Evolutionary conservation across 2,113 vertebrate genomes (phyloP).

Genomic region (Falco punctatus): DNA sequence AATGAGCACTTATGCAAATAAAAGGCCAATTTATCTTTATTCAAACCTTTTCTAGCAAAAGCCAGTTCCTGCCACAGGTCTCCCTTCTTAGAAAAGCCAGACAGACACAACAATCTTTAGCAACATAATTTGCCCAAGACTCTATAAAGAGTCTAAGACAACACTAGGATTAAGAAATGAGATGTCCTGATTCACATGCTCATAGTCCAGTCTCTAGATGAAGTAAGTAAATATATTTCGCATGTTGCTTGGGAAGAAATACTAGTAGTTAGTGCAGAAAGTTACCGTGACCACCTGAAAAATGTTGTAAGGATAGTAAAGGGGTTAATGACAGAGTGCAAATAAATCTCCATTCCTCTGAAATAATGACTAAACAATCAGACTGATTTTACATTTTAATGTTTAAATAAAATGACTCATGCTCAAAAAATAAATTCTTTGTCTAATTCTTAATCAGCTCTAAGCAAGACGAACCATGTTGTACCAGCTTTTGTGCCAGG

Average conservation of each 20-base stretch:
- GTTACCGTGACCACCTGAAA: background rate
- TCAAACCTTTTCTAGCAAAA: background rate
- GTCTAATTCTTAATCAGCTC: background rate
- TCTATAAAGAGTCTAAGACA: background rate
- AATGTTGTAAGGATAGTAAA: background rate
- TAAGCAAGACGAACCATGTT: background rate
- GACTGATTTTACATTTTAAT: conserved; percentile 3
- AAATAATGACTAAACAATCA: background rate
- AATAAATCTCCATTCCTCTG: background rate
- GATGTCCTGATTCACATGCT: background rate
- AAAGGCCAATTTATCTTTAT: background rate
- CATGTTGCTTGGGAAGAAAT: background rate
- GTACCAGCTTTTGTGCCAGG: background rate
- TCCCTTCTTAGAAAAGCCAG: background rate
- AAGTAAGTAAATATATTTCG: background rate
- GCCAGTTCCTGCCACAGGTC: background rate
- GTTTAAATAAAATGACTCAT: background rate
- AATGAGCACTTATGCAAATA: background rate
- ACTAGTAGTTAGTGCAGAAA: background rate
- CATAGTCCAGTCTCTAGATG: background rate
- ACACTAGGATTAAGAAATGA: background rate
- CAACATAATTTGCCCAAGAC: background rate
- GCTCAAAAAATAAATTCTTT: background rate
- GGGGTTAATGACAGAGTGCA: background rate
- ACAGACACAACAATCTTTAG: background rate